Percentiles rank a stretch among this genome's conserved stretches.
phyloP scores from a whole-genome alignment of 2,113 vertebrate species.

The Clupea harengus region DNA sequence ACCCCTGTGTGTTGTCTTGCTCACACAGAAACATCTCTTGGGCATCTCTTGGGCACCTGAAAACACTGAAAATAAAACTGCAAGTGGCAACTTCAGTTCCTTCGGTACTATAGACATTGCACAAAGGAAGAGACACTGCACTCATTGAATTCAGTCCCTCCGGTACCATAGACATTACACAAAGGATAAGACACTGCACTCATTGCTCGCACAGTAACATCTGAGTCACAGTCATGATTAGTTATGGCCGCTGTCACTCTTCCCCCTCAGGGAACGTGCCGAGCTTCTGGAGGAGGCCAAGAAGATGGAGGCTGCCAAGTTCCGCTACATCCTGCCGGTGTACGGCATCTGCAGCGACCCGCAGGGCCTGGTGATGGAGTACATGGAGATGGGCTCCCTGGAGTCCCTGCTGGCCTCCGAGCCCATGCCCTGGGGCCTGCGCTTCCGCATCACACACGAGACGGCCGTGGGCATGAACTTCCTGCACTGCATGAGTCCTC shows the following conservation, averaged over 20 bases:
- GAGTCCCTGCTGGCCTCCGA: conserved; percentile 88
- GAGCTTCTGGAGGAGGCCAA: conserved; percentile 93
- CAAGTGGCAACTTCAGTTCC: too few relatives aligned
- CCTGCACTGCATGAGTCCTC: conserved; percentile 94
- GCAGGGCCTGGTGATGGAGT: conserved; percentile 95
- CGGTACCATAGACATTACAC: not conserved
- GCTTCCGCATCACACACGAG: conserved; percentile 94
- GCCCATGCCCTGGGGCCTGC: conserved; percentile 89
- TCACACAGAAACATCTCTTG: too few relatives aligned
- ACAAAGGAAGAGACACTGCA: not conserved
- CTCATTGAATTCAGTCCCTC: not conserved
- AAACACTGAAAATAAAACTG: not conserved
- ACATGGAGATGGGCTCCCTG: conserved; percentile 95
- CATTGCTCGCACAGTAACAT: not conserved
- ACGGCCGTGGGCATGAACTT: conserved; percentile 98
- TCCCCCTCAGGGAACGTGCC: conserved; percentile 79
- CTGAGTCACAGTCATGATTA: not conserved
- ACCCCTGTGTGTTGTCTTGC: too few relatives aligned
- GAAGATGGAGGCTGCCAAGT: conserved; percentile 98
- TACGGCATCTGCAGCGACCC: conserved; percentile 93
- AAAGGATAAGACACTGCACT: not conserved
- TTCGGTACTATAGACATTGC: too few relatives aligned
- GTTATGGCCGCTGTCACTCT: not conserved
- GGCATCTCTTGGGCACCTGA: too few relatives aligned
- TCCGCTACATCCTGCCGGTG: conserved; percentile 91